phyloP scores from a whole-genome alignment of 2,797 vertebrate species.

The Neomorphus geoffroyi region DNA sequence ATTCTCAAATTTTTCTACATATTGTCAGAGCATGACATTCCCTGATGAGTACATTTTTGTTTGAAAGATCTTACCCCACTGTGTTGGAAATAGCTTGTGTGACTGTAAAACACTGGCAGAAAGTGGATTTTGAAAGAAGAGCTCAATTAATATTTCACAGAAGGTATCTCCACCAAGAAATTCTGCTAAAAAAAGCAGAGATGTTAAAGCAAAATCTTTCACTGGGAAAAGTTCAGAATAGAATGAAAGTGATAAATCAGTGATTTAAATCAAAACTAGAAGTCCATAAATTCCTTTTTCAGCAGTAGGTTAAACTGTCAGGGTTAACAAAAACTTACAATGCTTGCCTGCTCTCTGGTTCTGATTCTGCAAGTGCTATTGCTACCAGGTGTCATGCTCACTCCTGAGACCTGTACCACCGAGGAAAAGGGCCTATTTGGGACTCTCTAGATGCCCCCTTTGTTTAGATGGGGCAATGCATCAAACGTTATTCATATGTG shows the following conservation, averaged over 20 bases:
- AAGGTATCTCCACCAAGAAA: not conserved
- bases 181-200: not conserved
- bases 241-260: slow-evolving; percentile 44
- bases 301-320: slow-evolving; percentile 61
- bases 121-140: not conserved
- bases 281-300: slow-evolving; percentile 59
- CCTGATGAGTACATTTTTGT: not conserved
- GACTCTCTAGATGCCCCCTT: not conserved
- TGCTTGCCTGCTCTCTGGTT: not conserved
- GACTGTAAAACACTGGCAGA: not conserved
- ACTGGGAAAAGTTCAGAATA: not conserved
- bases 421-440: not conserved
- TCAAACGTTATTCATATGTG: not conserved
- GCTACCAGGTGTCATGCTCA: slow-evolving; percentile 27
- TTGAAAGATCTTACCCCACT: not conserved
- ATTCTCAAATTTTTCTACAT: not conserved
- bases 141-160: accelerated
- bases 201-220: not conserved
- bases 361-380: slow-evolving; percentile 21
- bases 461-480: not conserved
- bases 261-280: slow-evolving; percentile 42
- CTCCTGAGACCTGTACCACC: not conserved
- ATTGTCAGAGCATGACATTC: not conserved
- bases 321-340: slow-evolving; percentile 52
- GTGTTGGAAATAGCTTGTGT: not conserved